Conservation (phyloP, 2,113 vertebrate genomes). For the Oreotragus oreotragus region DNA sequence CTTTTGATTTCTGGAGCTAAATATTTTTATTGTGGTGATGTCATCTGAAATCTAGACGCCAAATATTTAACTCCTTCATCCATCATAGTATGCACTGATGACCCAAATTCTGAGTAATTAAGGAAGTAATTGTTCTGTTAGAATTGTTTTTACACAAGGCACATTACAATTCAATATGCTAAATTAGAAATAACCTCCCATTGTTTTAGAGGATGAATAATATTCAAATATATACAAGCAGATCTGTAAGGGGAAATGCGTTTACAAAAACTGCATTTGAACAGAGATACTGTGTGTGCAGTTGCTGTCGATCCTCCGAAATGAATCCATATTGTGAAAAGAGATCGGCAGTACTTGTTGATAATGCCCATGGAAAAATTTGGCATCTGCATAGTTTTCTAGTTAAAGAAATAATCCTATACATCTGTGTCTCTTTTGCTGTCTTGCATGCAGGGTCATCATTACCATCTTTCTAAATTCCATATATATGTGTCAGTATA, state of each 20-base stretch:
- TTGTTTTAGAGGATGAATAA: background rate
- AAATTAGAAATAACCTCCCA: background rate
- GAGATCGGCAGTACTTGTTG: background rate
- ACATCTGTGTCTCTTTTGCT: no score
- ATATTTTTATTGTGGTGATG: background rate
- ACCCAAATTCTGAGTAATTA: constrained; percentile 44
- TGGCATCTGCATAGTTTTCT: constrained; percentile 55
- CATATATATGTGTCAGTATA: no score
- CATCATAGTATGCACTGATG: background rate
- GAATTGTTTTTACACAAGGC: background rate
- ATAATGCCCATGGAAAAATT: background rate
- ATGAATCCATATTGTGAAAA: background rate
- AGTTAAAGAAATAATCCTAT: constrained; percentile 48
- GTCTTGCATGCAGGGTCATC: no score
- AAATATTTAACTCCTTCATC: background rate
- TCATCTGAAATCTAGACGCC: background rate
- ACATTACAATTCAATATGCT: background rate
- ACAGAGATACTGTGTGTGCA: background rate
- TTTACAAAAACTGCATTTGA: background rate
- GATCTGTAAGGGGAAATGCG: background rate
- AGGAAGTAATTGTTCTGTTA: constrained; percentile 22
- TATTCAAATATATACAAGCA: background rate
- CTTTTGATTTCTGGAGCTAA: constrained; percentile 14
- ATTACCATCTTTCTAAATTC: no score
- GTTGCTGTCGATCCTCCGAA: background rate